Conservation (phyloP, 2,113 vertebrate genomes). For the Microtus richardsoni region DNA sequence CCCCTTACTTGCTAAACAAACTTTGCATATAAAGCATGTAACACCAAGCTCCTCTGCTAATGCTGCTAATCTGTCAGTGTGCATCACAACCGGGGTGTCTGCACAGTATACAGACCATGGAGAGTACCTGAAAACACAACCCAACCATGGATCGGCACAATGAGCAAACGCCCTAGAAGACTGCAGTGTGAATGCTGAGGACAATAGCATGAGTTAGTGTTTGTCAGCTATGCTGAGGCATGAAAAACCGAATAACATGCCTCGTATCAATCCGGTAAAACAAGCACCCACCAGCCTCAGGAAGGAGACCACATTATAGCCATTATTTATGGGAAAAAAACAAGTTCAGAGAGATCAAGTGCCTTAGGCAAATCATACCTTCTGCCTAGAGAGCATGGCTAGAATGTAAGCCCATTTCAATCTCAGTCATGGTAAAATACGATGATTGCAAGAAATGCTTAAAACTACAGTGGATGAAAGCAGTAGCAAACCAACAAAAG, state of each 20-base stretch:
- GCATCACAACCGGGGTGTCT: not conserved
- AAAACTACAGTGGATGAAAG: constrained; percentile 14
- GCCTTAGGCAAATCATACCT: not conserved
- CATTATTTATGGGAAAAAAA: not conserved
- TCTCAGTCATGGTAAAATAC: not conserved
- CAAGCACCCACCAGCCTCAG: not conserved
- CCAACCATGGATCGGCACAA: not conserved
- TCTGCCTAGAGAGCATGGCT: not conserved
- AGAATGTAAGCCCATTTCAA: not conserved
- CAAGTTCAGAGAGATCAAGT: not conserved
- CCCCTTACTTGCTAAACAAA: not conserved
- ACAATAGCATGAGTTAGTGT: not conserved
- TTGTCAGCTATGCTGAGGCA: not conserved
- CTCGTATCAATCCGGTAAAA: not conserved
- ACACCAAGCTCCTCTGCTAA: not conserved
- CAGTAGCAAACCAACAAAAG: not conserved
- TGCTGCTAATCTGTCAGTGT: not conserved
- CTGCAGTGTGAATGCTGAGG: not conserved
- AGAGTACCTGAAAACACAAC: not conserved
- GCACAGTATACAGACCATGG: not conserved
- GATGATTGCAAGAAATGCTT: not conserved
- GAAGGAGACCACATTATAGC: not conserved
- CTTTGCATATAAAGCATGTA: not conserved
- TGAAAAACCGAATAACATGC: not conserved
- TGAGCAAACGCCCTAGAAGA: not conserved